phyloP scores from a whole-genome alignment of 2,797 vertebrate species.

The Myiotriccus ornatus region DNA sequence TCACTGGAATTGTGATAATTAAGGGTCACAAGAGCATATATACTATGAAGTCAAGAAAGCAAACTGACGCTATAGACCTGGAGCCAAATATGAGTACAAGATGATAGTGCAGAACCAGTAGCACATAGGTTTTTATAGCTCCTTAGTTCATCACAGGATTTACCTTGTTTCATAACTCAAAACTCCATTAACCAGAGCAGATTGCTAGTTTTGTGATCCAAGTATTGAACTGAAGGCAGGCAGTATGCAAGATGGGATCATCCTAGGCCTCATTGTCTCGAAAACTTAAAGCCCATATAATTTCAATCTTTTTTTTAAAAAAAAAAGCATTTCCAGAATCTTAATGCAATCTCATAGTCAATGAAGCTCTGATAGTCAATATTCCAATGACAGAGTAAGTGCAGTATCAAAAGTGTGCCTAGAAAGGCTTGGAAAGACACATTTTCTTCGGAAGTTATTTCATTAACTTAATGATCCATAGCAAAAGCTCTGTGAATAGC shows the following conservation, averaged over 20 bases:
- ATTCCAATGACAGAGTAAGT: background rate
- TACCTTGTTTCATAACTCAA: conserved; percentile 57
- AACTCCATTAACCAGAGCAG: conserved; percentile 46
- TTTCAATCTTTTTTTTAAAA: background rate
- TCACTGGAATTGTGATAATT: conserved; percentile 1
- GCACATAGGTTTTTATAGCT: conserved; percentile 43
- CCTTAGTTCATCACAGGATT: conserved; percentile 55
- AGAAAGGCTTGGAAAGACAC: background rate
- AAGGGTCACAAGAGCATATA: conserved; percentile 16
- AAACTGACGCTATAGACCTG: conserved; percentile 37
- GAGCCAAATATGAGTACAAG: conserved; percentile 44
- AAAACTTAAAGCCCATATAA: background rate
- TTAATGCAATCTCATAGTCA: background rate
- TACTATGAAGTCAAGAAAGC: conserved; percentile 27
- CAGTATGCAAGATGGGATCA: background rate
- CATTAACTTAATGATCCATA: background rate
- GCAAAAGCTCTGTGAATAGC: background rate
- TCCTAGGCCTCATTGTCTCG: background rate
- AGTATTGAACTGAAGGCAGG: conserved; percentile 26
- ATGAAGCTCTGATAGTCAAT: background rate
- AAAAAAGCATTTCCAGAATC: background rate
- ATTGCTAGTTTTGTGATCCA: conserved; percentile 43
- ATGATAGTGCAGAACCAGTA: conserved; percentile 45
- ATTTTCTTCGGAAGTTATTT: background rate
- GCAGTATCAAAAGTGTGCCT: background rate